Conservation (phyloP, 1,140 invertebrate genomes). For the Centruroides sculpturatus region DNA sequence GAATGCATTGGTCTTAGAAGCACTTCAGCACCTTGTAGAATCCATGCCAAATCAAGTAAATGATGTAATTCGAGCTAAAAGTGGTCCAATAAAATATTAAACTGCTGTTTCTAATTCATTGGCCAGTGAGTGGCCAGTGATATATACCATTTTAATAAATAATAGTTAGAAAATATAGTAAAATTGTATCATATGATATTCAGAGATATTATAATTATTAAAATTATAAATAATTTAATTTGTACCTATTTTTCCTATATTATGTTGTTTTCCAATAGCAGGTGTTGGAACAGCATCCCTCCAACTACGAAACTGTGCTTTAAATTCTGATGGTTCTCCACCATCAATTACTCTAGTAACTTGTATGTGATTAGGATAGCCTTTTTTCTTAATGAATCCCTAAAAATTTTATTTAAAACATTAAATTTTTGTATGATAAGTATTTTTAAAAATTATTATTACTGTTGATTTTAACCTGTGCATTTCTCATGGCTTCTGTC, state of each 20-base stretch:
- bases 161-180: neutral
- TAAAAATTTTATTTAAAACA: constrained; percentile 4
- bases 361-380: constrained; percentile 53
- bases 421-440: neutral
- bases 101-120: too few relatives aligned
- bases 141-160: neutral
- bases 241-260: constrained; percentile 8
- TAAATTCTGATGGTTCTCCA: constrained; percentile 73
- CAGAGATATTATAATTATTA: neutral
- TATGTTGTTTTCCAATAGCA: constrained; percentile 28
- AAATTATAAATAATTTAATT: neutral
- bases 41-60: too few relatives aligned
- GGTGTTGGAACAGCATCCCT: constrained; percentile 30
- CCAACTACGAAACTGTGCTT: constrained; percentile 65
- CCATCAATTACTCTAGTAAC: constrained; percentile 64
- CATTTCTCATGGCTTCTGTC: constrained; percentile 65
- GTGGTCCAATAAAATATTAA: too few relatives aligned
- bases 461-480: constrained; percentile 33
- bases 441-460: constrained; percentile 1
- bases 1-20: too few relatives aligned
- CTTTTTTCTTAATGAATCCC: constrained; percentile 77
- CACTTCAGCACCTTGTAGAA: too few relatives aligned
- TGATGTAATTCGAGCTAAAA: too few relatives aligned
- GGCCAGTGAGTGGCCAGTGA: neutral
- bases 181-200: neutral